Base-by-base conservation (phyloP, 2,797 vertebrate genomes). In the Hemibagrus guttatus region DNA sequence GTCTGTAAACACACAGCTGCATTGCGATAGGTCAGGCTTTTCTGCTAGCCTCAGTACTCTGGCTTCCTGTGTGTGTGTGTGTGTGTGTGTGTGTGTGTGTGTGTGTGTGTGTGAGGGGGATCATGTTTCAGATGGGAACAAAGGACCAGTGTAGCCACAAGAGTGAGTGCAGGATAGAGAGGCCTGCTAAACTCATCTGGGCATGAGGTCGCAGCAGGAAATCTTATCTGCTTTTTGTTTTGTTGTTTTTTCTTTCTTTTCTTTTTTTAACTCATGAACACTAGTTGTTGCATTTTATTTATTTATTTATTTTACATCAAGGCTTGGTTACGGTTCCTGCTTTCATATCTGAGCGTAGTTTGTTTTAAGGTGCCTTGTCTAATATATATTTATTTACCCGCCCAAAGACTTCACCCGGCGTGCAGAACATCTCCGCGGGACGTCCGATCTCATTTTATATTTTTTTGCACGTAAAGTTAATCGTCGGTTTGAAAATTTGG, bases 111-210 rank as follows among this genome's bases (percentile, higher is more conserved):
- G n/a, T n/a, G n/a, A n/a, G 1, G 64, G 88, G 89, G 92, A 92
- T 96, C 95, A 96, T 96, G 93, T 98, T 99, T 97, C 97, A 95
- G 90, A 89, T 75, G 91, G 95, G 96, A 96, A 97, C 96, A 98
- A 97, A 97, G 95, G 91, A 88, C 79, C 93, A 91, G 93, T 96
- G 94, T 95, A 95, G 95, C 93, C 90, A 93, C 93, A 90, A 81
- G 93, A 96, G 95, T 94, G 95, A 94, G 95, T 93, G 95, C 93
- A 96, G 96, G 96, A 96, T 95, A 95, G 95, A 94, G 94, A 93
- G 93, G 96, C 95, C 96, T 96, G 97, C 95, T 95, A 95, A 94
- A 95, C 95, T 97, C 96, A 96, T 97, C 96, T 96, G 93, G 81
- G 64, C 63, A 83, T 68, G 81, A 9, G 81, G 81, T 83, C n/a